Evolutionary conservation across 2,888 invertebrate genomes (phyloP).

Genomic region (Deroplatys truncata): DNA sequence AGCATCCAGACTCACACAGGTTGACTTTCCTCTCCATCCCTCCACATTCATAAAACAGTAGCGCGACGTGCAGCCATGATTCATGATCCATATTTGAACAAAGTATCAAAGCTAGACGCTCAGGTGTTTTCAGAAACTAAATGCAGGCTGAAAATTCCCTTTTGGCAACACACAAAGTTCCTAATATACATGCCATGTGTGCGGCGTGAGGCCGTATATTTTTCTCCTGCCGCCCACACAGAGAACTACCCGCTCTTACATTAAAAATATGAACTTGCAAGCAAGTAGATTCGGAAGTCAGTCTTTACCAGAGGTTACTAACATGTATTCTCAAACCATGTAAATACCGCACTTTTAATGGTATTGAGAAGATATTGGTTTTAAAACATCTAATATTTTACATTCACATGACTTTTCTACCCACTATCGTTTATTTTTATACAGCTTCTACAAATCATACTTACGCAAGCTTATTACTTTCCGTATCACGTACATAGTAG

Average conservation of each 20-base stretch:
- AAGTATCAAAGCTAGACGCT: background rate
- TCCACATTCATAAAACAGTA: background rate
- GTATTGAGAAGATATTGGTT: too few species aligned
- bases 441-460: too few species aligned
- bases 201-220: background rate
- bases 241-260: background rate
- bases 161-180: background rate
- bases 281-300: too few species aligned
- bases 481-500: too few species aligned
- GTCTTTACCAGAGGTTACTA: too few species aligned
- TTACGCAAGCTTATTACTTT: too few species aligned
- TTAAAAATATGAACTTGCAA: background rate
- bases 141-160: background rate
- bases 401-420: too few species aligned
- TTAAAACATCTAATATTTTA: too few species aligned
- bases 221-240: background rate
- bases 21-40: background rate
- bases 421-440: too few species aligned
- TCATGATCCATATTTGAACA: background rate
- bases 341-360: too few species aligned
- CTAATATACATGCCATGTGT: background rate
- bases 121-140: background rate
- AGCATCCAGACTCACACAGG: too few species aligned
- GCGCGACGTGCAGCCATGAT: background rate
- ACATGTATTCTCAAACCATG: too few species aligned